Evolutionary conservation across 1,140 invertebrate genomes (phyloP), one percentile per base, ranked within the genome.

Genomic region (Brachionus plicatilis): DNA sequence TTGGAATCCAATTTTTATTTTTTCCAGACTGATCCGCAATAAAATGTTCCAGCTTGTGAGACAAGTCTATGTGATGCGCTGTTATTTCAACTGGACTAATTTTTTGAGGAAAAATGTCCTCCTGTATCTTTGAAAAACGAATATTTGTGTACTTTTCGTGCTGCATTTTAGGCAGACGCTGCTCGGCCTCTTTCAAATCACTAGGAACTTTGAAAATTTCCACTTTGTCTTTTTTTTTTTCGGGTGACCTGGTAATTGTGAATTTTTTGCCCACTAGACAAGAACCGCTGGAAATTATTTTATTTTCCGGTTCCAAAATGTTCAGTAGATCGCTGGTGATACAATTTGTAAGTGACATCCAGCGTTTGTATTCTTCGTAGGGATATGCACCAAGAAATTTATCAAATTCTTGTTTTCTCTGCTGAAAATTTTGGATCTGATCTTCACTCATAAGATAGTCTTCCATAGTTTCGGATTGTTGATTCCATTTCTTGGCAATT

Each of bases 301-400:
- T 88, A 91, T 88, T 86, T 91, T 91, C 88, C 14, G 94, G 94
- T 56, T 91, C 91, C 56, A 94, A 85, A 33, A 86, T 60, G 20
- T 85, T 47, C 24, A 89, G 37, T 3, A 89, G 84, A 5, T 87
- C 89, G 90, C 92, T 91, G 86, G 92, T 92, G 2, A 97, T 92
- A 87, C 93, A 91, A 86, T 93, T 93, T 4, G 94, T 93, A 14
- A 99, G 90, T 29, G 93, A 91, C 79, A 93, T 92, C 96, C 96
- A 99, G 86, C 94, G 93, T 85, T 93, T 92, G 88, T 93, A 94
- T 85, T 93, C 93, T 85, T 96, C 93, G 90, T 94, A 96, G 12
- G 96, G 96, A 91, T 98, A 99, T 4, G 94, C 92, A 12, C 94
- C 97, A 53, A 99, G 89, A 89, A 92, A 94, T 85, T 90, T 90